phyloP scores from a whole-genome alignment of 1,140 invertebrate species.

The Caenorhabditis remanei region DNA sequence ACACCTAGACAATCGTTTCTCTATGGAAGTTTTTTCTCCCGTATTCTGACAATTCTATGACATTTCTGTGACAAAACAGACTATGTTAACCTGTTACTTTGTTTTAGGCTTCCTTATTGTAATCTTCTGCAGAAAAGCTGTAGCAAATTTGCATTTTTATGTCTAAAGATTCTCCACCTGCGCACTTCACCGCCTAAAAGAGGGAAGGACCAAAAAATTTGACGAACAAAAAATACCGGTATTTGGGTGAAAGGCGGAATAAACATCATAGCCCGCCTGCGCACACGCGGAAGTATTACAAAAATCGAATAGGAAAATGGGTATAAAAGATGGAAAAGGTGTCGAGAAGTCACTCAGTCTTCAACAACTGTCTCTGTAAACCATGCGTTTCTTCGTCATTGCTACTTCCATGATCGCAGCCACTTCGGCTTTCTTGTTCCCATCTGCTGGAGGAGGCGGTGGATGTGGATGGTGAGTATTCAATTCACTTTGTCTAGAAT shows the following conservation, averaged over 20 bases:
- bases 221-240: background rate
- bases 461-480: slow-evolving; percentile 38
- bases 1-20: too few species aligned
- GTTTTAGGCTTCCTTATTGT: too few species aligned
- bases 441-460: slow-evolving; percentile 26
- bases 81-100: too few species aligned
- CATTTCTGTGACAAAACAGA: too few species aligned
- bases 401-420: background rate
- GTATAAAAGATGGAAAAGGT: background rate
- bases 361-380: background rate
- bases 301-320: slow-evolving; percentile 6
- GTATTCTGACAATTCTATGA: too few species aligned
- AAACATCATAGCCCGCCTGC: background rate
- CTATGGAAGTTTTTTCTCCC: too few species aligned
- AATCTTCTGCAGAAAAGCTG: too few species aligned
- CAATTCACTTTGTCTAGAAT: background rate
- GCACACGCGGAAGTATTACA: background rate
- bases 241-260: background rate
- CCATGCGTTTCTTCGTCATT: background rate
- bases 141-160: background rate
- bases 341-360: background rate
- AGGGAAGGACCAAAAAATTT: background rate
- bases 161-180: background rate
- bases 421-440: slow-evolving; percentile 51
- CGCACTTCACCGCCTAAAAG: background rate